phyloP scores from a whole-genome alignment of 2,797 vertebrate species.

The Anguilla marmorata region DNA sequence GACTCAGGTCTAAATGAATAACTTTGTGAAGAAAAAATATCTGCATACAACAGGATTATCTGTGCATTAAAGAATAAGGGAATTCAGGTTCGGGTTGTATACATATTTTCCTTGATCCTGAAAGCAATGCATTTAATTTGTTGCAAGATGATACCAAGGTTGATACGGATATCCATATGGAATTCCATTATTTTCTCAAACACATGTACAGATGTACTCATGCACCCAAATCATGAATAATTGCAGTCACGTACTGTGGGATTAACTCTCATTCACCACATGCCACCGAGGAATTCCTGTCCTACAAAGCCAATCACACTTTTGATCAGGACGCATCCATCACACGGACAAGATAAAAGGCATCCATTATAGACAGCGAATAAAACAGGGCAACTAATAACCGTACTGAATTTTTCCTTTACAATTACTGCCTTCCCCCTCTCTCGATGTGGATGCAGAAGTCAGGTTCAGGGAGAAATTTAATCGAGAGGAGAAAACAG shows the following conservation, averaged over 20 bases:
- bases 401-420: neutral
- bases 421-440: neutral
- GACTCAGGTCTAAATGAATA: neutral
- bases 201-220: neutral
- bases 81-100: neutral
- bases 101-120: neutral
- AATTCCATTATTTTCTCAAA: constrained; percentile 6
- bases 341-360: constrained; percentile 3
- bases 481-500: neutral
- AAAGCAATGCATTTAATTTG: neutral
- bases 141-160: neutral
- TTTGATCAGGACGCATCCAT: neutral
- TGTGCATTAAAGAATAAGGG: too few species aligned
- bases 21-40: too few species aligned
- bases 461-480: neutral
- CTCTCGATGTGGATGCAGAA: neutral
- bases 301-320: neutral
- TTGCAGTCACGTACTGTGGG: neutral
- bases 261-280: neutral
- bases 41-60: too few species aligned
- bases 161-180: neutral
- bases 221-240: neutral
- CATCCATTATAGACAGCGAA: neutral
- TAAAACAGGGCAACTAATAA: constrained; percentile 14
- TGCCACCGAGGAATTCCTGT: constrained; percentile 8